Conservation (phyloP, 2,797 vertebrate genomes). For the Rhincodon typus region DNA sequence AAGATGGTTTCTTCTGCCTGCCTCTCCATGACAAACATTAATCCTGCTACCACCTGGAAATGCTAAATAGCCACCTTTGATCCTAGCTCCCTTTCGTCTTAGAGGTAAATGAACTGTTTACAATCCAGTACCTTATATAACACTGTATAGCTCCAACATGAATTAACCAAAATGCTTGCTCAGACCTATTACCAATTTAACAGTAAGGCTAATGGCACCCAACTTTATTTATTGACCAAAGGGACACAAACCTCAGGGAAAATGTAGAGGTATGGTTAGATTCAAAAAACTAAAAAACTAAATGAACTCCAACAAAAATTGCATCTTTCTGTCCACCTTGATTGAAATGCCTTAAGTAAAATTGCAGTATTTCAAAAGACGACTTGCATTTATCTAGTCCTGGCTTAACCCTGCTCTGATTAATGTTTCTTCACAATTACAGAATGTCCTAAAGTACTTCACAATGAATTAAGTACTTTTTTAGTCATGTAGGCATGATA, state of each 20-base stretch:
- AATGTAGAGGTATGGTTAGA: neutral
- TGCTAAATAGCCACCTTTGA: too few relatives aligned
- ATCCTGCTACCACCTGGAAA: too few relatives aligned
- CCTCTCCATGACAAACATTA: too few relatives aligned
- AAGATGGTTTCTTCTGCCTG: too few relatives aligned
- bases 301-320: neutral
- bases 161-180: neutral
- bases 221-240: neutral
- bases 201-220: neutral
- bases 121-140: too few relatives aligned
- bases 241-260: neutral
- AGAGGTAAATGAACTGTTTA: too few relatives aligned
- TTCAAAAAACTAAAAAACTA: neutral
- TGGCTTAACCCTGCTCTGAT: too few relatives aligned
- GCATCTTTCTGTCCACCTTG: neutral
- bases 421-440: neutral
- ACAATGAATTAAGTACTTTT: neutral
- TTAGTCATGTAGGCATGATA: neutral
- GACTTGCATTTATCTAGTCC: neutral
- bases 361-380: neutral
- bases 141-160: neutral
- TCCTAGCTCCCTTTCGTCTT: too few relatives aligned
- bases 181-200: neutral
- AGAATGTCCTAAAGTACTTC: neutral
- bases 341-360: neutral